Evolutionary conservation across 2,797 vertebrate genomes (phyloP).

Genomic region (Leontopithecus rosalia): DNA sequence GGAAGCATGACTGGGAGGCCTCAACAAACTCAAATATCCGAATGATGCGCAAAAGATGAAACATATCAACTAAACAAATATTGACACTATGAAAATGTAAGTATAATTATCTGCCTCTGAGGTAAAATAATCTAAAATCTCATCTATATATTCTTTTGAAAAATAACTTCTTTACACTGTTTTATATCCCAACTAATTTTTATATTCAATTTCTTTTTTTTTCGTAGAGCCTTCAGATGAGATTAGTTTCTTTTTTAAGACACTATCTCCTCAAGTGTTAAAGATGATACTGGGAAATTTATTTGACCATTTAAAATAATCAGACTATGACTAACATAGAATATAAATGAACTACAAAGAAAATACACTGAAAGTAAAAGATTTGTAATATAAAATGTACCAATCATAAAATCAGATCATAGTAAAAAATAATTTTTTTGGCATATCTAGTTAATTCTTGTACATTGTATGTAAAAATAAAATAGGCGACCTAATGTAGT

Average conservation of each 20-base stretch:
- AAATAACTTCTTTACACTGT: background rate
- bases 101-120: background rate
- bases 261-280: background rate
- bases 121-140: slow-evolving; percentile 15
- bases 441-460: background rate
- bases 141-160: background rate
- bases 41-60: background rate
- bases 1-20: background rate
- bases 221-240: too few species aligned
- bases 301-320: slow-evolving; percentile 6
- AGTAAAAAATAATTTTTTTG: slow-evolving; percentile 13
- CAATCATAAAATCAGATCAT: background rate
- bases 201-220: slow-evolving; percentile 32
- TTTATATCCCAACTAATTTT: background rate
- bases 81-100: slow-evolving; percentile 1
- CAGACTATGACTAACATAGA: background rate
- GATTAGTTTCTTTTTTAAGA: slow-evolving; percentile 27
- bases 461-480: background rate
- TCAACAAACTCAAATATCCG: background rate
- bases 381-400: background rate
- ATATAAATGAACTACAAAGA: slow-evolving; percentile 6
- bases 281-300: background rate
- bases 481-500: background rate
- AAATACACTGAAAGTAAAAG: background rate
- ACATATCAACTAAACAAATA: background rate